Evolutionary conservation across 2,797 vertebrate species (phyloP).

Genomic region (Brachyalestes nurse): DNA sequence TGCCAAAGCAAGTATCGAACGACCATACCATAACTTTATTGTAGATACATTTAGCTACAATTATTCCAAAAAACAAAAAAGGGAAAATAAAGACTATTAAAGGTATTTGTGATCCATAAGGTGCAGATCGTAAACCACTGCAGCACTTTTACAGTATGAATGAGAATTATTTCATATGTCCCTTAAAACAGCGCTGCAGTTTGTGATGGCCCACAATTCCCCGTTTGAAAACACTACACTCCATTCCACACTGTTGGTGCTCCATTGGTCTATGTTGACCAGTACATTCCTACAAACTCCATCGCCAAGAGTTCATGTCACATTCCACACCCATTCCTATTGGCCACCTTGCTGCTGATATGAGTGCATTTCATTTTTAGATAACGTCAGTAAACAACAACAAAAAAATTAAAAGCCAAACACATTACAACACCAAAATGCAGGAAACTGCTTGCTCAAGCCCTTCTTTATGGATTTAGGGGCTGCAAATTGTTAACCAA

Average conservation of each 20-base stretch:
- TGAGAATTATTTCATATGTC: conserved; percentile 67
- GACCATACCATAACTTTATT: conserved; percentile 97
- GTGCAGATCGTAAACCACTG: conserved; percentile 89
- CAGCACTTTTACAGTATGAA: conserved; percentile 84
- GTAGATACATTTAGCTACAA: conserved; percentile 94
- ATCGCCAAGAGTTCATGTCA: conserved; percentile 49
- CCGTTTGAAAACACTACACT: conserved; percentile 68
- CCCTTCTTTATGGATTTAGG: conserved; percentile 45
- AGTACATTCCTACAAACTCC: conserved; percentile 69
- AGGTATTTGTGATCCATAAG: conserved; percentile 92
- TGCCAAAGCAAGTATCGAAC: conserved; percentile 56
- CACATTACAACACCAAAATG: conserved; percentile 17
- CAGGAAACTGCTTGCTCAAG: conserved; percentile 28
- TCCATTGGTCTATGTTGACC: conserved; percentile 72
- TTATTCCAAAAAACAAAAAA: conserved; percentile 72
- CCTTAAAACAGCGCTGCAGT: conserved; percentile 76
- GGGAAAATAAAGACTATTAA: conserved; percentile 70
- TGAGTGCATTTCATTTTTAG: conserved; percentile 67
- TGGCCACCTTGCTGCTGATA: conserved; percentile 71
- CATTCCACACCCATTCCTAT: conserved; percentile 66
- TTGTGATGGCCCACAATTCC: conserved; percentile 81
- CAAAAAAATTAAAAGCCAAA: background rate
- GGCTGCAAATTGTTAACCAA: conserved; percentile 38
- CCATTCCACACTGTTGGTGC: conserved; percentile 74
- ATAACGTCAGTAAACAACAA: conserved; percentile 16